phyloP scores from a whole-genome alignment of 2,113 vertebrate genomes.

The Salvelinus fontinalis region DNA sequence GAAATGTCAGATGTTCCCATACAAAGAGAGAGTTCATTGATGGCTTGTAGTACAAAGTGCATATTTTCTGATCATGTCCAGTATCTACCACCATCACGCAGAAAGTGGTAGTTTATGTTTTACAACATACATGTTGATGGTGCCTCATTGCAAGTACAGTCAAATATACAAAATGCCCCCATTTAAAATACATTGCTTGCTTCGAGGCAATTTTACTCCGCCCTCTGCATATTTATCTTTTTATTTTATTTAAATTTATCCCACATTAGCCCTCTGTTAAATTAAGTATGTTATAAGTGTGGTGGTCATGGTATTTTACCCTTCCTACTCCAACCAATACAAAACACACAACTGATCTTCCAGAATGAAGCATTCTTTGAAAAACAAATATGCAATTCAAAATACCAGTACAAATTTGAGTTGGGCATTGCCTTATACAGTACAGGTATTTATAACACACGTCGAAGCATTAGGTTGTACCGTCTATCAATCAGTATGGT shows the following conservation, averaged over 20 bases:
- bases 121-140: slow-evolving; percentile 3
- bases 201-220: slow-evolving; percentile 37
- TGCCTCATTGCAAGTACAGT: slow-evolving; percentile 30
- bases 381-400: neutral
- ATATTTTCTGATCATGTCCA: slow-evolving; percentile 29
- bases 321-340: slow-evolving; percentile 6
- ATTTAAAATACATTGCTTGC: slow-evolving; percentile 16
- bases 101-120: slow-evolving; percentile 9
- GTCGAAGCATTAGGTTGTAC: neutral
- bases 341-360: neutral
- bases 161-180: slow-evolving; percentile 23
- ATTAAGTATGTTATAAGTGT: neutral
- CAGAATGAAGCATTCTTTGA: neutral
- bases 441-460: neutral
- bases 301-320: neutral
- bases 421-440: neutral
- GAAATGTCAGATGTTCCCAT: slow-evolving; percentile 9
- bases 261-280: neutral
- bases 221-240: neutral
- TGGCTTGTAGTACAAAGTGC: slow-evolving; percentile 32
- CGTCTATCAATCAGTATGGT: neutral
- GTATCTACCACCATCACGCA: slow-evolving; percentile 15
- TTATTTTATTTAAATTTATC: neutral
- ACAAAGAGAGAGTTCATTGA: slow-evolving; percentile 5
- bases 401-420: neutral